Percentiles rank a stretch among this genome's conserved stretches.
Evolutionary conservation across 2,888 invertebrate genomes (phyloP).

Genomic region (Deladenus siricidicola): DNA sequence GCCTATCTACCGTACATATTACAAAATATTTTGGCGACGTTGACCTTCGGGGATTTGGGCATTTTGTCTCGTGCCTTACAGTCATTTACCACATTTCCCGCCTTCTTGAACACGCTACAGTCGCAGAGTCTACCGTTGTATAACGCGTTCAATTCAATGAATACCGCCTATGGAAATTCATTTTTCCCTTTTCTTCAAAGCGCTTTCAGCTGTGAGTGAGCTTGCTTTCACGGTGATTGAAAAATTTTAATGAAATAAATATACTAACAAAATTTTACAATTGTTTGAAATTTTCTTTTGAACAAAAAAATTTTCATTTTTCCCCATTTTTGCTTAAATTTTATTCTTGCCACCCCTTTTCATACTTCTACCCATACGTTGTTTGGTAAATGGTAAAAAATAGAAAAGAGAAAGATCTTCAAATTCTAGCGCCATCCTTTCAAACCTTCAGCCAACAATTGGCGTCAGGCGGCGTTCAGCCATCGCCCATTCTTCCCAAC

Average conservation of each 20-base stretch:
- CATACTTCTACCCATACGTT: too few species aligned
- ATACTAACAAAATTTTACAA: too few species aligned
- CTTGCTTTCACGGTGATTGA: too few species aligned
- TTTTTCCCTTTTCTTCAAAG: background rate
- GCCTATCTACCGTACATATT: constrained; percentile 2
- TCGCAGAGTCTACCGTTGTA: constrained; percentile 1
- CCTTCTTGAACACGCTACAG: background rate
- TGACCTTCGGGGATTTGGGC: background rate
- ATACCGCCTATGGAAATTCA: constrained; percentile 3
- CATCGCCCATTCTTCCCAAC: background rate
- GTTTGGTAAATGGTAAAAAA: too few species aligned
- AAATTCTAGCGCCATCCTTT: constrained; percentile 1
- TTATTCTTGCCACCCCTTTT: too few species aligned
- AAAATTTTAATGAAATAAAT: too few species aligned
- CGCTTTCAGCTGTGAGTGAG: background rate
- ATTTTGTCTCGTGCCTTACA: background rate
- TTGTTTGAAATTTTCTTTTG: too few species aligned
- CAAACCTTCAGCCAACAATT: constrained; percentile 1
- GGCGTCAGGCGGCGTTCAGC: background rate
- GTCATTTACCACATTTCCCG: background rate
- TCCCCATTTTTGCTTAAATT: too few species aligned
- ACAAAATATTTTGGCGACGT: background rate
- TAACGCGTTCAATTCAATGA: background rate
- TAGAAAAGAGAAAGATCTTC: too few species aligned
- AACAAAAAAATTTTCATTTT: too few species aligned